These are phyloP conservation scores for Psittacara wagleri DNA, from an alignment of 2,113 vertebrate species.

Conservation along the genomic window DNA sequence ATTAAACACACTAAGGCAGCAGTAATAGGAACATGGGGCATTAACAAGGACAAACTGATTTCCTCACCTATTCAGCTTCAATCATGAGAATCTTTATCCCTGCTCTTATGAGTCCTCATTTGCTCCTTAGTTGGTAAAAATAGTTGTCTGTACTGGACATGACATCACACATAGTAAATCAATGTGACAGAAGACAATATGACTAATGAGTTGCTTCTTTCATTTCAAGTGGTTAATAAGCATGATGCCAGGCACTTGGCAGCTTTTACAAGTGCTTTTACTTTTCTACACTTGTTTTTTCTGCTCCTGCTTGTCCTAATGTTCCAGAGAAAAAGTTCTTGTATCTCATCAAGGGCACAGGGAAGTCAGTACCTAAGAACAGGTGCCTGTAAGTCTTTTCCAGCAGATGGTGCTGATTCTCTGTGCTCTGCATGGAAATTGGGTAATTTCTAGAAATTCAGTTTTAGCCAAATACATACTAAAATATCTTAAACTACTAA, in stretches of 20 bases:
- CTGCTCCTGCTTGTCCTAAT: background rate
- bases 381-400: background rate
- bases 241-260: background rate
- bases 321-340: background rate
- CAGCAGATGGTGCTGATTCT: constrained; percentile 21
- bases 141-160: background rate
- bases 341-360: background rate
- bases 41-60: background rate
- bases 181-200: background rate
- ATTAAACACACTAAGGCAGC: background rate
- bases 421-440: rapidly evolving
- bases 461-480: background rate
- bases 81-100: background rate
- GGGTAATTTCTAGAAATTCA: background rate
- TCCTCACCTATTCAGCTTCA: background rate
- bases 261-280: background rate
- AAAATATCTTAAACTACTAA: background rate
- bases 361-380: background rate
- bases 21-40: background rate
- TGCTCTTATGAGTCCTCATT: background rate
- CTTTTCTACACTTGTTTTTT: background rate
- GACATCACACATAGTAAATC: background rate
- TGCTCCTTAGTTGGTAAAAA: background rate
- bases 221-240: background rate
- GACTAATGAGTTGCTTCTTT: background rate